Evolutionary conservation across 2,113 vertebrate species (phyloP).

Genomic region (Polyodon spathula): DNA sequence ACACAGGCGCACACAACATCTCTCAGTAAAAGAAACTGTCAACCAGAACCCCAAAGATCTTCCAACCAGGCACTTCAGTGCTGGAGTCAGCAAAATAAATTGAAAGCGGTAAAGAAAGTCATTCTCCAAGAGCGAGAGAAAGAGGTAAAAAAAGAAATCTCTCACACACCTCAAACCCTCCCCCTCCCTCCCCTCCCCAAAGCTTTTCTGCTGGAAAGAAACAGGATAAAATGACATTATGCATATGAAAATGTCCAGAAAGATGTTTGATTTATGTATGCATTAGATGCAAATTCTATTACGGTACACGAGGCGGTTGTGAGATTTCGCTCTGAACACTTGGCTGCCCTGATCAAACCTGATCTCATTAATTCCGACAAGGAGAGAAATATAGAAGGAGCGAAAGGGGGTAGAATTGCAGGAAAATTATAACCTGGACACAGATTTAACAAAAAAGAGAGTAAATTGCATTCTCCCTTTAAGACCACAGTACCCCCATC

Average conservation of each 20-base stretch:
- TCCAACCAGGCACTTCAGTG: conserved; percentile 72
- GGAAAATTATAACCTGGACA: conserved; percentile 98
- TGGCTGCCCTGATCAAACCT: conserved; percentile 95
- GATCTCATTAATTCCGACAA: conserved; percentile 94
- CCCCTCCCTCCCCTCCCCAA: conserved; percentile 27
- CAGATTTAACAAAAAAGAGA: conserved; percentile 62
- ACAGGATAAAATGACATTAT: conserved; percentile 92
- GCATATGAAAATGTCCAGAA: conserved; percentile 99
- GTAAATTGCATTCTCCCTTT: conserved; percentile 83
- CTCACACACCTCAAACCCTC: not conserved
- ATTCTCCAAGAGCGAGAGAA: conserved; percentile 50
- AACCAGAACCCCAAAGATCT: conserved; percentile 81
- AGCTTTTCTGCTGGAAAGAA: conserved; percentile 65
- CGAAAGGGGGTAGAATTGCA: conserved; percentile 59
- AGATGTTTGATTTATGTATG: conserved; percentile 99
- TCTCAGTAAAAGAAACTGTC: conserved; percentile 78
- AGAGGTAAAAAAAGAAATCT: conserved; percentile 28
- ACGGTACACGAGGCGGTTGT: conserved; percentile 92
- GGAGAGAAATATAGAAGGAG: conserved; percentile 57
- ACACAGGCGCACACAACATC: too few relatives aligned
- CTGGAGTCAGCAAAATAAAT: conserved; percentile 87
- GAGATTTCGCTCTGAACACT: conserved; percentile 91
- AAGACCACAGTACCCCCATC: conserved; percentile 29
- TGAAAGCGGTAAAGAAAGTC: conserved; percentile 89
- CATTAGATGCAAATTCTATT: conserved; percentile 99